Evolutionary conservation across 1,140 invertebrate genomes (phyloP).

Genomic region (Heliconius hewitsoni): DNA sequence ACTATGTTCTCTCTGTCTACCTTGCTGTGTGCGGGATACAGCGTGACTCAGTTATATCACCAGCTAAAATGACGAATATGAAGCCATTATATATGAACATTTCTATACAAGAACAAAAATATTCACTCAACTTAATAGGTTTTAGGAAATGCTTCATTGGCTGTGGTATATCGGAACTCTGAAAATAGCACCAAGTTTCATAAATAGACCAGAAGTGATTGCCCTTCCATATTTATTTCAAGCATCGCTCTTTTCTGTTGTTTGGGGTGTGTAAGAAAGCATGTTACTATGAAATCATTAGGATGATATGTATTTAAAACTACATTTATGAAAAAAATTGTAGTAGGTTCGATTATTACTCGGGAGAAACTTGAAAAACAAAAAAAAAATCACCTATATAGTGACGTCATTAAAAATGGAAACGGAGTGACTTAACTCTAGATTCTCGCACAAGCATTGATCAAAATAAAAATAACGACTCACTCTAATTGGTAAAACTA

Average conservation of each 20-base stretch:
- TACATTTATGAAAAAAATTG: background rate
- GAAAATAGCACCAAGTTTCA: constrained; percentile 71
- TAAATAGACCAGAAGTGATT: constrained; percentile 68
- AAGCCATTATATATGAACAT: too few relatives aligned
- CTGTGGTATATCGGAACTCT: constrained; percentile 41
- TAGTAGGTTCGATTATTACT: too few relatives aligned
- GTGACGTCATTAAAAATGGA: too few relatives aligned
- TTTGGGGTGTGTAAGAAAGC: constrained; percentile 26
- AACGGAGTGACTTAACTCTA: too few relatives aligned
- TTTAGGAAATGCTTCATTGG: constrained; percentile 47
- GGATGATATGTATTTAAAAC: background rate
- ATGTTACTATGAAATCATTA: constrained; percentile 19
- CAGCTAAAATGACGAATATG: too few relatives aligned
- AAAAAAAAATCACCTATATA: too few relatives aligned
- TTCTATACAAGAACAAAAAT: background rate
- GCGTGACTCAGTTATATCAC: too few relatives aligned
- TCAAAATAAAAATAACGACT: background rate
- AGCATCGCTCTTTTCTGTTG: constrained; percentile 42
- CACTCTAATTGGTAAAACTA: background rate
- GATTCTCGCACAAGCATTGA: background rate
- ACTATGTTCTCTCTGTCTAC: too few relatives aligned
- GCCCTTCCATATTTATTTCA: constrained; percentile 71
- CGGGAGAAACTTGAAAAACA: too few relatives aligned
- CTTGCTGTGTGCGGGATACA: too few relatives aligned
- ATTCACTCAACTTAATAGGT: constrained; percentile 41